Base-by-base conservation (phyloP, 2,797 vertebrate genomes). In the Danionella dracula region DNA sequence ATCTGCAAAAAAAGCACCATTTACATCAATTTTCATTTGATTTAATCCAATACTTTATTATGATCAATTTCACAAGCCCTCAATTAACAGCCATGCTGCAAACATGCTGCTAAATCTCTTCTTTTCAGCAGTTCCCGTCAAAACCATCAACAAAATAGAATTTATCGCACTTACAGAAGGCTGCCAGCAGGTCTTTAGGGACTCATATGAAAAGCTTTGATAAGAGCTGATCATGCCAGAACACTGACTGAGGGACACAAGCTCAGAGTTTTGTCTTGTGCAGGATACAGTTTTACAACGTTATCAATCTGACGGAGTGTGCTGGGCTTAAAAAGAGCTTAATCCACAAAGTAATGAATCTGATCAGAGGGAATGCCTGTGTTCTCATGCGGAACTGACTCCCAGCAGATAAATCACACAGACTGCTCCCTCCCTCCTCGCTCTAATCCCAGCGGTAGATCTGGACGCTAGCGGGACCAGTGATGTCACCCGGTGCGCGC, bases 391-490 rank as follows among this genome's bases (percentile, higher is more conserved):
- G 1, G 27, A 65, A 35, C 31, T 7, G 20, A 11, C 23, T 32
- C 45, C 15, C 8, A 32, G 9, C 11, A 38, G 19, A 57, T 46
- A 50, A 61, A 50, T 73, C 23, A 65, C 29, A 61, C 0, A 13
- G 35, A 68, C 10, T 17, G n/a, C 32, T 59, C 42, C 29, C 48
- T 61, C 13, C 23, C 9, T 46, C 27, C 45, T 38, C 41, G 27
- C 32, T 46, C 8, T 50, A 10, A 68, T 27, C 17, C 40, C 17
- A 59, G 13, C 4, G 8, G 42, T 3, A 16, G 6, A 31, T 19
- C 59, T 57, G 42, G 13, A 40, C 29, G 37, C 61, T 61, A 65
- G 59, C 16, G 53, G 15, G 48, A 45, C 50, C 46, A 56, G 34
- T 53, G 56, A 51, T 12, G 40, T 59, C 59, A 67, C 40, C 38